phyloP scores from a whole-genome alignment of 2,888 invertebrate species.

The Phyllotreta cruciferae region DNA sequence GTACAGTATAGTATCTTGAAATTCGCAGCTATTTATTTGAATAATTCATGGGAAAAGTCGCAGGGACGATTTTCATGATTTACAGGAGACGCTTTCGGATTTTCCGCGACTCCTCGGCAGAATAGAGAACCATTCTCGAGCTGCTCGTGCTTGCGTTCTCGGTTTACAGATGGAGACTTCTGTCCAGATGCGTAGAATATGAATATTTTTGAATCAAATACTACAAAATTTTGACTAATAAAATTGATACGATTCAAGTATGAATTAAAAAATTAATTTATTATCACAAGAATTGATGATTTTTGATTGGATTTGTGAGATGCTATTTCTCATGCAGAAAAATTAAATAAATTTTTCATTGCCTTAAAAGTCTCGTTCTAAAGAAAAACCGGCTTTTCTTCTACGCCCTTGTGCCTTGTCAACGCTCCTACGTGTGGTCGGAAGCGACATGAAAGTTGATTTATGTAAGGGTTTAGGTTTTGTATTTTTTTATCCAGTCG shows the following conservation, averaged over 20 bases:
- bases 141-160: slow-evolving; percentile 39
- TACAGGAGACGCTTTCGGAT: slow-evolving; percentile 47
- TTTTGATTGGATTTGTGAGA: not conserved
- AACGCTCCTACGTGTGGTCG: slow-evolving; percentile 45
- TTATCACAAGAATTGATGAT: too few relatives aligned
- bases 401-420: slow-evolving; percentile 9
- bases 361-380: not conserved
- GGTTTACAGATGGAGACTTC: slow-evolving; percentile 47
- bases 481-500: slow-evolving; percentile 27
- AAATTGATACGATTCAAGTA: not conserved
- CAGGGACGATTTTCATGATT: slow-evolving; percentile 54
- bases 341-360: too few relatives aligned
- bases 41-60: slow-evolving; percentile 15
- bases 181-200: slow-evolving; percentile 47
- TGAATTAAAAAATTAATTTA: not conserved
- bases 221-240: too few relatives aligned
- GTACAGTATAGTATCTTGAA: slow-evolving; percentile 1
- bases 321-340: too few relatives aligned
- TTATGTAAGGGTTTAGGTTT: slow-evolving; percentile 44
- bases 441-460: slow-evolving; percentile 45
- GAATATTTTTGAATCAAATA: slow-evolving; percentile 44
- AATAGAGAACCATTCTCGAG: slow-evolving; percentile 13
- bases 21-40: slow-evolving; percentile 5
- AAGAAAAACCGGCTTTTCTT: not conserved
- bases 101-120: slow-evolving; percentile 49